Conservation (phyloP, 2,888 invertebrate species). For the Euclidia mi region DNA sequence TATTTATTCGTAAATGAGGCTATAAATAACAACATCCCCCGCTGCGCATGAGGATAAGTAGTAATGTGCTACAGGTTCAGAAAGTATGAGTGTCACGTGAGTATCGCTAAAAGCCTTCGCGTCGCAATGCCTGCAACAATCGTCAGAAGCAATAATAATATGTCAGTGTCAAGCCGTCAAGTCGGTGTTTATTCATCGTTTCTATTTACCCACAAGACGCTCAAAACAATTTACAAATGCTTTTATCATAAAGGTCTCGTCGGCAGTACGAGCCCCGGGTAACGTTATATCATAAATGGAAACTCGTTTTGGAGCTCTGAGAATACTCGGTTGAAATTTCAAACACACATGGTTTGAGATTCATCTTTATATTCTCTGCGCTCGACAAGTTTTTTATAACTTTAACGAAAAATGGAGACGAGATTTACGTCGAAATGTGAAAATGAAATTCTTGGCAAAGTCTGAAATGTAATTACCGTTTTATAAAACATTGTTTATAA, state of each 20-base stretch:
- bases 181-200: slow-evolving; percentile 22
- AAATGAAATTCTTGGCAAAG: too few species aligned
- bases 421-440: too few species aligned
- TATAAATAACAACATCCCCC: too few species aligned
- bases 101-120: slow-evolving; percentile 14
- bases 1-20: too few species aligned
- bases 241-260: slow-evolving; percentile 23
- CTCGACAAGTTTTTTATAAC: too few species aligned
- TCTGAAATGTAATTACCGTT: too few species aligned
- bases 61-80: background rate
- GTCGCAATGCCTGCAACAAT: slow-evolving; percentile 11
- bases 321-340: background rate
- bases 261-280: slow-evolving; percentile 1
- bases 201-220: slow-evolving; percentile 20
- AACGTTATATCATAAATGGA: slow-evolving; percentile 6
- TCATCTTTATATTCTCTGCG: background rate
- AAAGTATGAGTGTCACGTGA: slow-evolving; percentile 7
- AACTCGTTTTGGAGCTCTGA: slow-evolving; percentile 6
- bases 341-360: background rate
- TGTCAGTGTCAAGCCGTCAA: slow-evolving; percentile 30
- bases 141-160: slow-evolving; percentile 19
- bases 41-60: background rate
- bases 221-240: slow-evolving; percentile 28
- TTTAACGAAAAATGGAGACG: too few species aligned
- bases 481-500: too few species aligned